phyloP scores from a whole-genome alignment of 2,113 vertebrate species.

The Electrona antarctica region DNA sequence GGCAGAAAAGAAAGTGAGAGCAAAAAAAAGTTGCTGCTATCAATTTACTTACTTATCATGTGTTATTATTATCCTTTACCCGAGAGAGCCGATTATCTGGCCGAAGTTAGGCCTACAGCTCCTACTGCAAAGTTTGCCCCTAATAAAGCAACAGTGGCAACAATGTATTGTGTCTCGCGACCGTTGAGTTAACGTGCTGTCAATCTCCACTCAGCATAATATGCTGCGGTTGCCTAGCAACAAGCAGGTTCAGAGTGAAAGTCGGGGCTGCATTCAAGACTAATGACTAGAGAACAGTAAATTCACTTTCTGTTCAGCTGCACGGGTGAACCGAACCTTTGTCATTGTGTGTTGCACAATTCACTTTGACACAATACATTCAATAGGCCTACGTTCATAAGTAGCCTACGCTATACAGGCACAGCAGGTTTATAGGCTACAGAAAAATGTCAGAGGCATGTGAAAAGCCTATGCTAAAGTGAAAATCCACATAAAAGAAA shows the following conservation, averaged over 20 bases:
- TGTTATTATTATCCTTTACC: not conserved
- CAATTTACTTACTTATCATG: conserved; percentile 47
- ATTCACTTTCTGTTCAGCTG: not conserved
- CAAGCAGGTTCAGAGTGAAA: conserved; percentile 43
- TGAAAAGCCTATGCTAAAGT: too few relatives aligned
- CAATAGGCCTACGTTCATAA: too few relatives aligned
- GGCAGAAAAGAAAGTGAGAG: conserved; percentile 69
- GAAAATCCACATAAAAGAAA: too few relatives aligned
- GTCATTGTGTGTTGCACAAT: too few relatives aligned
- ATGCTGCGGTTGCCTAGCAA: conserved; percentile 66
- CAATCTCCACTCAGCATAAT: conserved; percentile 49
- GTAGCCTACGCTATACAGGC: too few relatives aligned
- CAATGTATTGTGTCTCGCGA: not conserved
- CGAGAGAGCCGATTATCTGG: not conserved
- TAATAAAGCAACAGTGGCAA: not conserved
- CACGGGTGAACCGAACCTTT: not conserved
- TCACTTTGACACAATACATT: not conserved
- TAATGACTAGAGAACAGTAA: not conserved
- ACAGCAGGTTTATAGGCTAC: too few relatives aligned
- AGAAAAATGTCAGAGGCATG: too few relatives aligned
- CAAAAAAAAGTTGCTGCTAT: conserved; percentile 46
- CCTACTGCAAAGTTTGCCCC: conserved; percentile 35
- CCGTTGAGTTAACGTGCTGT: conserved; percentile 40
- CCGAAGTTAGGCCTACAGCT: not conserved
- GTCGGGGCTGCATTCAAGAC: conserved; percentile 59